Percentiles rank a stretch among this genome's conserved stretches.
phyloP scores from a whole-genome alignment of 2,113 vertebrate species.

The Colistium nudipinnis region DNA sequence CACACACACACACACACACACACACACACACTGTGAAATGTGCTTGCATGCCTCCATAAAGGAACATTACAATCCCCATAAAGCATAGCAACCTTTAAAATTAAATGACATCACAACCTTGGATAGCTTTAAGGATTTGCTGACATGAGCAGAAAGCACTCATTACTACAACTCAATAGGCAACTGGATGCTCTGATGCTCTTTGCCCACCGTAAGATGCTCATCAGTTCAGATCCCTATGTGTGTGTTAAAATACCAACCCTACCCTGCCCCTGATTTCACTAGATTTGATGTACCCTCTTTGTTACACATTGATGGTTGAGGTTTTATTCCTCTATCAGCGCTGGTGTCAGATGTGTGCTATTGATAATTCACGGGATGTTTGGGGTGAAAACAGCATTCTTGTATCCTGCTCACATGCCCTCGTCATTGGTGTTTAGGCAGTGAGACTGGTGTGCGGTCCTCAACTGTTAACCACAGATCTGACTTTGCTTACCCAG shows the following conservation, averaged over 20 bases:
- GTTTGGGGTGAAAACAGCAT: slow-evolving; percentile 66
- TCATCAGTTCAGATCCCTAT: slow-evolving; percentile 26
- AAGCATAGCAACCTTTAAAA: slow-evolving; percentile 78
- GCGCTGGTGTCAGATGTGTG: slow-evolving; percentile 28
- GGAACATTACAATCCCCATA: slow-evolving; percentile 75
- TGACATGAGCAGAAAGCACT: slow-evolving; percentile 77
- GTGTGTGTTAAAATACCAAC: slow-evolving; percentile 18
- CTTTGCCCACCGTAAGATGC: slow-evolving; percentile 64
- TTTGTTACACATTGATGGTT: neutral
- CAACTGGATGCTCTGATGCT: slow-evolving; percentile 57
- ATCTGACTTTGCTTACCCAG: slow-evolving; percentile 81
- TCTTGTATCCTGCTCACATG: slow-evolving; percentile 66
- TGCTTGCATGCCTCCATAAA: slow-evolving; percentile 67
- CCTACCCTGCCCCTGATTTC: neutral
- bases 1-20: slow-evolving; percentile 38
- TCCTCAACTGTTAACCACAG: slow-evolving; percentile 79
- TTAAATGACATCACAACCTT: slow-evolving; percentile 82
- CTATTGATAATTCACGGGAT: slow-evolving; percentile 53
- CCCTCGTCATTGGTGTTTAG: slow-evolving; percentile 43
- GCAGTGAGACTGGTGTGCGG: slow-evolving; percentile 54
- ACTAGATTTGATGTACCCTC: neutral
- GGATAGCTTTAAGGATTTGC: slow-evolving; percentile 77
- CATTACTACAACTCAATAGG: slow-evolving; percentile 63
- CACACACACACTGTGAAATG: slow-evolving; percentile 51
- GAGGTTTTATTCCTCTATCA: slow-evolving; percentile 7